Percentiles rank a stretch among this genome's conserved stretches.
Conservation (phyloP, 1,140 invertebrate species). For the Drosophila sproati region DNA sequence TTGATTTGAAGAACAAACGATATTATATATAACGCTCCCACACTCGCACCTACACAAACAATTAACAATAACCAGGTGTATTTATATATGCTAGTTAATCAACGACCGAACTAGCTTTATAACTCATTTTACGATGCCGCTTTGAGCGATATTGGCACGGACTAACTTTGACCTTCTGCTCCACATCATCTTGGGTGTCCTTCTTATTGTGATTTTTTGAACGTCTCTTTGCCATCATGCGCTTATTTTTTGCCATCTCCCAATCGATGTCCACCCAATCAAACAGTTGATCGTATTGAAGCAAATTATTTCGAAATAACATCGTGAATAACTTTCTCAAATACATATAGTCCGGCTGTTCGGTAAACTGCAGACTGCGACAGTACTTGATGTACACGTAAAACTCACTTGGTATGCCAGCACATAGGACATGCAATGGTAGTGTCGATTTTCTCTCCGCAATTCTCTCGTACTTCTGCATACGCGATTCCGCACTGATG, state of each 20-base stretch:
- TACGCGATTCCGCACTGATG: slow-evolving; percentile 94
- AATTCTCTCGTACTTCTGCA: slow-evolving; percentile 97
- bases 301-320: slow-evolving; percentile 36
- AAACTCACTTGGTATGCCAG: slow-evolving; percentile 96
- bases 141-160: neutral
- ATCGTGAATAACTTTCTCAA: slow-evolving; percentile 63
- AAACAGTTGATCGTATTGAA: slow-evolving; percentile 44
- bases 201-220: neutral
- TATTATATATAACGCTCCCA: neutral
- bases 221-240: neutral
- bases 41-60: slow-evolving; percentile 18
- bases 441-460: slow-evolving; percentile 97
- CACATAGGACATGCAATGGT: slow-evolving; percentile 94
- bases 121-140: neutral
- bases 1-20: slow-evolving; percentile 48
- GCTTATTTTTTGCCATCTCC: neutral
- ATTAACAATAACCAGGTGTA: slow-evolving; percentile 2
- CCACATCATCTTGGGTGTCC: neutral
- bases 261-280: slow-evolving; percentile 53
- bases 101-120: neutral
- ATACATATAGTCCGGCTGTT: slow-evolving; percentile 97
- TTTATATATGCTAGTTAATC: slow-evolving; percentile 14
- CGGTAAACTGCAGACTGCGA: slow-evolving; percentile 94
- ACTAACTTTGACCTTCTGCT: neutral
- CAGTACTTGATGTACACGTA: slow-evolving; percentile 98